These are phyloP conservation scores for Eremobia ochroleuca DNA, from an alignment of 2,888 invertebrate genomes.

Conservation along the genomic window DNA sequence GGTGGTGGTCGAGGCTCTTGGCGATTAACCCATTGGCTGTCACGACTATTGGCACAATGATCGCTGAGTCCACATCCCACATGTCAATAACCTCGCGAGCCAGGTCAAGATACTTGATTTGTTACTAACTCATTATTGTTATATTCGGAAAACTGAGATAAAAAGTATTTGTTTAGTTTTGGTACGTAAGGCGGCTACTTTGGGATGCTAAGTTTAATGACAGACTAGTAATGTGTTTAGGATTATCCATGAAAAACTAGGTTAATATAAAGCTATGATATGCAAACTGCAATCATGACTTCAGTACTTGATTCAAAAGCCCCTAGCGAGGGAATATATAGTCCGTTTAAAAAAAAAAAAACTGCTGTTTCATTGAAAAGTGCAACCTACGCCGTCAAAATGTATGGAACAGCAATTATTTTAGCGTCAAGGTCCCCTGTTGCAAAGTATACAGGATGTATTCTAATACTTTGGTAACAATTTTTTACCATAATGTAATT, in stretches of 20 bases:
- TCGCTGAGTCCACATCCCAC: no score
- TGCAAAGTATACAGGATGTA: no score
- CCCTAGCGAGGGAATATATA: no score
- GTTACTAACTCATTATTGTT: no score
- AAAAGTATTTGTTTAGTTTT: background rate
- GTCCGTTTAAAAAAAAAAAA: background rate
- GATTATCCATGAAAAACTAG: background rate
- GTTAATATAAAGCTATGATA: background rate
- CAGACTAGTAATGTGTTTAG: background rate
- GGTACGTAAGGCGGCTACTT: background rate
- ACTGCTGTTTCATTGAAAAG: background rate
- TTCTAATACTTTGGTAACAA: background rate
- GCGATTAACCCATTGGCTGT: no score
- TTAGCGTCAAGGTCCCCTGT: background rate
- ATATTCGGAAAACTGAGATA: background rate
- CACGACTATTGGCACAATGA: no score
- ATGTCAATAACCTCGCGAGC: no score
- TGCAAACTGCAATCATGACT: no score
- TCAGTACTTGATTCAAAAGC: no score
- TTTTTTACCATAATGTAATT: background rate
- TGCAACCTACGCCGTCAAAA: no score
- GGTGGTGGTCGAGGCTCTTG: no score
- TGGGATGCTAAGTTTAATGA: background rate
- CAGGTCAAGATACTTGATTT: no score
- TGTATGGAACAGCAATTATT: background rate